Evolutionary conservation across 2,888 invertebrate genomes (phyloP).

Genomic region (Bursaphelenchus okinawaensis): DNA sequence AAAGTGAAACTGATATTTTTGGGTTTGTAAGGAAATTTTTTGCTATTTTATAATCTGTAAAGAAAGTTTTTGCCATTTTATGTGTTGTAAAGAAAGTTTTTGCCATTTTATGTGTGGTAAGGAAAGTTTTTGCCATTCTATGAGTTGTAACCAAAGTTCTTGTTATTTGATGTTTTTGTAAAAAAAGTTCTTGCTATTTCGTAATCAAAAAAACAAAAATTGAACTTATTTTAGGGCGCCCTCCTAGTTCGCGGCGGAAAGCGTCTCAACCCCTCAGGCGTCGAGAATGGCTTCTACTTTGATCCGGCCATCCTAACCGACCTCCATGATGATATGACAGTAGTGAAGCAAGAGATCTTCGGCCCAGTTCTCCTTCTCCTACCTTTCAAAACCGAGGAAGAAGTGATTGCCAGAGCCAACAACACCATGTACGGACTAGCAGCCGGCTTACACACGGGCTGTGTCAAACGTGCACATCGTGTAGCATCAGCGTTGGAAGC

Average conservation of each 20-base stretch:
- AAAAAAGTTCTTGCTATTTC: background rate
- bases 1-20: too few species aligned
- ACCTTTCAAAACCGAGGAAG: conserved; percentile 62
- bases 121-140: too few species aligned
- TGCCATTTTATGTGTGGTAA: too few species aligned
- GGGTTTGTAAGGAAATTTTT: too few species aligned
- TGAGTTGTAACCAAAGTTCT: too few species aligned
- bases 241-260: conserved; percentile 62
- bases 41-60: too few species aligned
- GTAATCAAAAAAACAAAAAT: too few species aligned
- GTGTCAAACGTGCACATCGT: conserved; percentile 61
- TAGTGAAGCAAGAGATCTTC: conserved; percentile 63
- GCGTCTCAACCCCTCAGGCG: conserved; percentile 57
- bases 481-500: conserved; percentile 61
- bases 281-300: conserved; percentile 61
- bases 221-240: conserved; percentile 60
- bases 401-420: conserved; percentile 63
- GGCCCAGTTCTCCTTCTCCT: conserved; percentile 63
- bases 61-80: too few species aligned
- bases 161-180: background rate
- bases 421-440: conserved; percentile 63
- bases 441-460: conserved; percentile 63
- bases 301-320: conserved; percentile 61
- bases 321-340: conserved; percentile 60
- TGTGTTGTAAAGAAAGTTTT: too few species aligned